Conservation (phyloP, 2,888 invertebrate species). For the Chrysolina americana region DNA sequence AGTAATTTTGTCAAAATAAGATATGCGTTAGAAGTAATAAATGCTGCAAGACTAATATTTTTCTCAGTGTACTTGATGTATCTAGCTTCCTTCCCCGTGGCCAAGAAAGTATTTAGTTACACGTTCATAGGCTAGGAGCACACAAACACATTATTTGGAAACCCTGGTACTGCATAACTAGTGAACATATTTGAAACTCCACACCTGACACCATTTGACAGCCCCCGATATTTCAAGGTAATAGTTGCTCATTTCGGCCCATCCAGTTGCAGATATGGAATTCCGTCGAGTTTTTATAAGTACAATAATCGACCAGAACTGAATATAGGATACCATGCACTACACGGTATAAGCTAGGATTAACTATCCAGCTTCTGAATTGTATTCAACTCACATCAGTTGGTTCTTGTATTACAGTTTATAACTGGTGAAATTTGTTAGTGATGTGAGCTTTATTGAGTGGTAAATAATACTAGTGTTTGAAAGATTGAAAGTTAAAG, state of each 20-base stretch:
- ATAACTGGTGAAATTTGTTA: too few species aligned
- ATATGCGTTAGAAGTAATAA: background rate
- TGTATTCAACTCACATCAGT: too few species aligned
- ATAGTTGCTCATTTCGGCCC: background rate
- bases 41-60: too few species aligned
- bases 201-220: background rate
- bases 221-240: background rate
- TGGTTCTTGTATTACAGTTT: too few species aligned
- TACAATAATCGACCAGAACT: background rate
- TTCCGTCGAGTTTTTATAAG: too few species aligned
- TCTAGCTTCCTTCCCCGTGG: too few species aligned
- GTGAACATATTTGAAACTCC: background rate
- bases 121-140: background rate
- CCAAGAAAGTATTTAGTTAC: background rate
- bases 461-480: too few species aligned
- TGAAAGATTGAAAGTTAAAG: too few species aligned
- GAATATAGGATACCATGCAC: background rate
- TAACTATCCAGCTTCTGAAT: too few species aligned
- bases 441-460: too few species aligned
- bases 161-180: constrained; percentile 15
- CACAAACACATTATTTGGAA: background rate
- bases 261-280: background rate
- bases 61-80: too few species aligned
- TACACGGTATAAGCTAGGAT: too few species aligned
- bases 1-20: background rate